These are phyloP conservation scores for Bombus pascuorum DNA, from an alignment of 1,140 invertebrate species.

Conservation along the genomic window DNA sequence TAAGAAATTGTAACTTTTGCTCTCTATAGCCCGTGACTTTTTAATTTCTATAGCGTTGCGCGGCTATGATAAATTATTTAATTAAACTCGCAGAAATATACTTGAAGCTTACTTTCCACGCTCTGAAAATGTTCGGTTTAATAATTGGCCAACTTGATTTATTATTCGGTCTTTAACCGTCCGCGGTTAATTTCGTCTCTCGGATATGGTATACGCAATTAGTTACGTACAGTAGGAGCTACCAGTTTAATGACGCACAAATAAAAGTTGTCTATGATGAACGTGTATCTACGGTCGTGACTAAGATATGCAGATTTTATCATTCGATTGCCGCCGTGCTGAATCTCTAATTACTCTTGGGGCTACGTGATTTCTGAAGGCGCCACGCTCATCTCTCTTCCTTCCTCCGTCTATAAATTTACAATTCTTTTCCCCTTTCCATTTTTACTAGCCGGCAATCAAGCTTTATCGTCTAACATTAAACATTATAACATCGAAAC, in stretches of 20 bases:
- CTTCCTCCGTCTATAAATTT: slow-evolving; percentile 20
- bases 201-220: slow-evolving; percentile 25
- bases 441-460: background rate
- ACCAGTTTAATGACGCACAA: slow-evolving; percentile 4
- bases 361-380: slow-evolving; percentile 24
- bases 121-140: background rate
- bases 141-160: slow-evolving; percentile 12
- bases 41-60: background rate
- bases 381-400: background rate
- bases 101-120: background rate
- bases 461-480: background rate
- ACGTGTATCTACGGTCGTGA: slow-evolving; percentile 19
- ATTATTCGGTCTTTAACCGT: background rate
- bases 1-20: background rate
- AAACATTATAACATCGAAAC: background rate
- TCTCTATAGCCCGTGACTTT: background rate
- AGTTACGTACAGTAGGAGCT: slow-evolving; percentile 9
- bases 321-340: slow-evolving; percentile 26
- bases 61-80: slow-evolving; percentile 21
- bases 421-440: background rate
- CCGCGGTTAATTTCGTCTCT: background rate
- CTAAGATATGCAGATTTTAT: slow-evolving; percentile 51
- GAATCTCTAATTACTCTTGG: slow-evolving; percentile 37
- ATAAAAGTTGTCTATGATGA: slow-evolving; percentile 31
- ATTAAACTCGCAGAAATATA: background rate